These are phyloP conservation scores for Netelia fuscicornis DNA, from an alignment of 2,888 invertebrate genomes.

Conservation along the genomic window DNA sequence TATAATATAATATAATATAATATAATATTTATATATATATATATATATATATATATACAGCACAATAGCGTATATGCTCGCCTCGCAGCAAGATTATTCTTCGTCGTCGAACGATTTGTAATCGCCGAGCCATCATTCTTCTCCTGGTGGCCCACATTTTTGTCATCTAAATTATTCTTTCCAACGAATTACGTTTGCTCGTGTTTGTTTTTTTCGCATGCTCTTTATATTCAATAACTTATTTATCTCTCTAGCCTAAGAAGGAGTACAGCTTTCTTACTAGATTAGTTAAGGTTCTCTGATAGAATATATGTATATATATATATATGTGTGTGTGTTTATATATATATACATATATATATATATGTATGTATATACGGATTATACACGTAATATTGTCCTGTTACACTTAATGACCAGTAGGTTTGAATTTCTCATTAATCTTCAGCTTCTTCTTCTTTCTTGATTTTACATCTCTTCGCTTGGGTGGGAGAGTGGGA, in stretches of 20 bases:
- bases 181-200: constrained; percentile 6
- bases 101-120: constrained; percentile 56
- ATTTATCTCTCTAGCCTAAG: constrained; percentile 52
- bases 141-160: constrained; percentile 50
- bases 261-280: constrained; percentile 61
- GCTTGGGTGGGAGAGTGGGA: constrained; percentile 22
- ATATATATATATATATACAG: constrained; percentile 59
- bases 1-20: neutral
- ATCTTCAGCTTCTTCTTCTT: constrained; percentile 8
- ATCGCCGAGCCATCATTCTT: constrained; percentile 45
- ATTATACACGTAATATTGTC: constrained; percentile 79
- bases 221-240: constrained; percentile 47
- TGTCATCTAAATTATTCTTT: neutral
- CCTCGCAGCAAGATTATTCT: constrained; percentile 25
- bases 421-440: constrained; percentile 73
- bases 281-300: constrained; percentile 64
- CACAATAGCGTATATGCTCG: constrained; percentile 50
- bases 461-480: constrained; percentile 8
- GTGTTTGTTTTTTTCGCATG: constrained; percentile 7
- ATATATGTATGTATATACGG: constrained; percentile 40
- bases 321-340: constrained; percentile 11
- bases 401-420: constrained; percentile 78
- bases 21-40: constrained; percentile 11
- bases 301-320: constrained; percentile 53
- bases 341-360: neutral